A percentile compares a stretch with the other conserved stretches of the same genome.
Conservation (phyloP, 2,888 invertebrate species). For the Caenorhabditis virilis region DNA sequence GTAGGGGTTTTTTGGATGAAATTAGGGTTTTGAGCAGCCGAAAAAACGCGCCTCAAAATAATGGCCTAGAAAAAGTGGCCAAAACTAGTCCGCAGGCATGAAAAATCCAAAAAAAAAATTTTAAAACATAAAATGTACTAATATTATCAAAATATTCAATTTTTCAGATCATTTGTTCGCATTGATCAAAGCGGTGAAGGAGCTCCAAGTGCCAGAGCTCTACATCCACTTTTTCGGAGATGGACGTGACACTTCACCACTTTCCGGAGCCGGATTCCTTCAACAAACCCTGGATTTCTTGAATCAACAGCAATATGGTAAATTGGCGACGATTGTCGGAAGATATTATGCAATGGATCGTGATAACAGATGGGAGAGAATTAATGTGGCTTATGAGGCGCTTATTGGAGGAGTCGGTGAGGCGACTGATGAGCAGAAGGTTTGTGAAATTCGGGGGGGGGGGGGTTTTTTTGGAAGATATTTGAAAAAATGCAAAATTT, state of each 20-base stretch:
- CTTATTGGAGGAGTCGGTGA: conserved; percentile 70
- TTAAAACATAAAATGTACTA: too few relatives aligned
- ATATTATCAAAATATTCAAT: background rate
- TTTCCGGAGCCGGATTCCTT: conserved; percentile 69
- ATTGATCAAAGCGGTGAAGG: conserved; percentile 70
- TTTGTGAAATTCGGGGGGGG: too few relatives aligned
- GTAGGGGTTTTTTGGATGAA: too few relatives aligned
- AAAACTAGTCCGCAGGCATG: too few relatives aligned
- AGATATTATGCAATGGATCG: conserved; percentile 72
- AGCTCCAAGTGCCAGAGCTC: conserved; percentile 69
- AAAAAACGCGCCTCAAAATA: too few relatives aligned
- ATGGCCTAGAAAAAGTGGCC: too few relatives aligned
- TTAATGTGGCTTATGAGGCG: conserved; percentile 70
- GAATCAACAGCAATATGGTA: conserved; percentile 61
- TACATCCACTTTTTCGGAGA: conserved; percentile 70
- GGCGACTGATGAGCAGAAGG: conserved; percentile 56
- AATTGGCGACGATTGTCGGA: conserved; percentile 69
- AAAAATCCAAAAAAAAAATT: too few relatives aligned
- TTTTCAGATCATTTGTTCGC: conserved; percentile 69
- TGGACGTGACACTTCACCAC: conserved; percentile 70
- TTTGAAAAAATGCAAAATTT: too few relatives aligned
- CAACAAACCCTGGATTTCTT: conserved; percentile 66
- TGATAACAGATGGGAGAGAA: conserved; percentile 68
- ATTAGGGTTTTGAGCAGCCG: too few relatives aligned
- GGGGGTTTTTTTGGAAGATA: too few relatives aligned